Conservation (phyloP, 2,113 vertebrate genomes). For the Scophthalmus maximus region DNA sequence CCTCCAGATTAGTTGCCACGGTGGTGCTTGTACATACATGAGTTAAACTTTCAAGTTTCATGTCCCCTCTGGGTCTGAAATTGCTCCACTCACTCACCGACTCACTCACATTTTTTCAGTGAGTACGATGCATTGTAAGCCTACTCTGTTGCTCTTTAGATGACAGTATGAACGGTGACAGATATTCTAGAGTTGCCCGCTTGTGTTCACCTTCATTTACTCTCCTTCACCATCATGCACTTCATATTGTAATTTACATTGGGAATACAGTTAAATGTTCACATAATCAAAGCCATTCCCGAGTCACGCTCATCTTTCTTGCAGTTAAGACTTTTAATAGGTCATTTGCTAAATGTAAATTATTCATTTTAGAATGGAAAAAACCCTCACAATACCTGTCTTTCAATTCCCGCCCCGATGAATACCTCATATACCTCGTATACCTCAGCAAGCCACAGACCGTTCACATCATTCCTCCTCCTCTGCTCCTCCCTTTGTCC, state of each 20-base stretch:
- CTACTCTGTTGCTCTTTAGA: background rate
- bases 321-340: background rate
- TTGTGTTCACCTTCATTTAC: background rate
- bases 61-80: background rate
- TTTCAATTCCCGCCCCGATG: background rate
- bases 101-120: background rate
- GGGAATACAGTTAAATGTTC: background rate
- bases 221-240: background rate
- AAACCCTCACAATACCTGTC: constrained; percentile 32
- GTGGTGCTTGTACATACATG: too few relatives aligned
- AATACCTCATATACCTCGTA: constrained; percentile 62
- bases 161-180: background rate
- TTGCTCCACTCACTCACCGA: background rate
- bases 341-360: constrained; percentile 4
- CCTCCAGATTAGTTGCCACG: too few relatives aligned
- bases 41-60: background rate
- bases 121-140: background rate
- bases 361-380: constrained; percentile 15
- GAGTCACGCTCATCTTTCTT: background rate
- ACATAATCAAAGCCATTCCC: background rate
- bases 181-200: background rate
- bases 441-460: constrained; percentile 55
- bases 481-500: constrained; percentile 10
- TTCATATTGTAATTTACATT: background rate
- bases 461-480: constrained; percentile 39